These are phyloP conservation scores for Vanessa atalanta DNA, from an alignment of 1,140 invertebrate species.

Conservation along the genomic window DNA sequence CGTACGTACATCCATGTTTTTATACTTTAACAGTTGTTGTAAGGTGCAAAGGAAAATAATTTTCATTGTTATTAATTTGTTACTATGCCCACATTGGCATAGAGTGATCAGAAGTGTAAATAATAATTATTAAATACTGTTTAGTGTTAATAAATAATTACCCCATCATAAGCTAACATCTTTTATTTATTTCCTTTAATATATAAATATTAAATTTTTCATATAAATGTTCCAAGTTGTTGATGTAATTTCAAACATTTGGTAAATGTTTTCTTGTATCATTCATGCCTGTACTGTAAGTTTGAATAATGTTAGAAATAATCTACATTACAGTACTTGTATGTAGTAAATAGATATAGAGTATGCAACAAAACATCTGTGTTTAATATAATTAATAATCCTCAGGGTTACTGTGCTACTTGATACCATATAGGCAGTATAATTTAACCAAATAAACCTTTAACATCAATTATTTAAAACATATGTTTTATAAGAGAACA, in stretches of 20 bases:
- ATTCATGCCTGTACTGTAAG: too few species aligned
- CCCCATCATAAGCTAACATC: conserved; percentile 15
- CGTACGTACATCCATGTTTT: neutral
- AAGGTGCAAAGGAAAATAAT: neutral
- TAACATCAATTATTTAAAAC: too few species aligned
- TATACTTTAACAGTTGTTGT: conserved; percentile 9
- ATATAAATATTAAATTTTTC: conserved; percentile 2
- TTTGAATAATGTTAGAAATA: too few species aligned
- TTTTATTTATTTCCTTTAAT: conserved; percentile 28
- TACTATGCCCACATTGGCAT: neutral
- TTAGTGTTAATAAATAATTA: conserved; percentile 42
- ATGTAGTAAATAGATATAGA: too few species aligned
- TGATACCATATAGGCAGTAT: too few species aligned
- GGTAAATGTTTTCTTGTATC: too few species aligned
- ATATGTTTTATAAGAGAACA: too few species aligned
- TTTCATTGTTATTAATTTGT: conserved; percentile 9
- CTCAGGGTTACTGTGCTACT: too few species aligned
- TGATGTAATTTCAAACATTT: neutral
- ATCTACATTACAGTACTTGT: too few species aligned
- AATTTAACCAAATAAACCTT: too few species aligned
- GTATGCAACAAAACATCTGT: too few species aligned
- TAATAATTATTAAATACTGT: conserved; percentile 32
- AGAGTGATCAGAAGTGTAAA: conserved; percentile 27
- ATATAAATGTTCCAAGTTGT: neutral
- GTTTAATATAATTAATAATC: too few species aligned